These are phyloP conservation scores for Scaptomyza montana DNA, from an alignment of 1,140 invertebrate species.

Conservation along the genomic window DNA sequence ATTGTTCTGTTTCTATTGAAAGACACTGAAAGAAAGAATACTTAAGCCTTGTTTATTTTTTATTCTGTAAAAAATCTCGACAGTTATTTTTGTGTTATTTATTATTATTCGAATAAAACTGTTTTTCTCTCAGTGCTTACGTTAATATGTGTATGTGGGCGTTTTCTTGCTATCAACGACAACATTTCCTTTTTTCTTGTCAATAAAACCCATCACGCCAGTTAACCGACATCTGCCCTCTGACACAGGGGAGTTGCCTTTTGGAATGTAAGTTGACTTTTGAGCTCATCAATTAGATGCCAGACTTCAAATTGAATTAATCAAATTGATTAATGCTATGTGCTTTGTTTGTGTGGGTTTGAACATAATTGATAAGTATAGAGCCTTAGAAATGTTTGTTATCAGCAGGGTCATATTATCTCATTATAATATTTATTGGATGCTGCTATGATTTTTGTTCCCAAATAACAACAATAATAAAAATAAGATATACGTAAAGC, in stretches of 20 bases:
- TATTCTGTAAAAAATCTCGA: no score
- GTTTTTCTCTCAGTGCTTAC: neutral
- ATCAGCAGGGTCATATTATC: conserved; percentile 10
- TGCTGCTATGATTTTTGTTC: conserved; percentile 1
- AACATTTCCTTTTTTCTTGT: neutral
- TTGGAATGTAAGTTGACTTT: conserved; percentile 27
- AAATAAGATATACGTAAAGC: neutral
- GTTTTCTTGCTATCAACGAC: conserved; percentile 21
- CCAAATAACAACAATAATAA: neutral
- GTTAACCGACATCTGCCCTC: conserved; percentile 17
- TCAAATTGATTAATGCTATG: conserved; percentile 22
- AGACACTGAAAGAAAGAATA: no score
- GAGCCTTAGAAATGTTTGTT: conserved; percentile 5
- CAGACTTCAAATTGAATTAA: conserved; percentile 26
- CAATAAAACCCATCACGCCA: neutral
- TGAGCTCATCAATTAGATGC: conserved; percentile 33
- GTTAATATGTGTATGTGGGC: conserved; percentile 27
- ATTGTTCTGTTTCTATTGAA: no score
- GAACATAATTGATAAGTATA: conserved; percentile 7
- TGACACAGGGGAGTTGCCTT: conserved; percentile 19
- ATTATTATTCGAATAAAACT: no score
- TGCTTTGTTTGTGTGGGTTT: no score
- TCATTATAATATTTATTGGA: neutral
- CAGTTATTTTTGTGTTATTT: no score
- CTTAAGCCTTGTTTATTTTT: no score